Evolutionary conservation across 2,797 vertebrate species (phyloP).

Genomic region (Emydoidea blandingii): DNA sequence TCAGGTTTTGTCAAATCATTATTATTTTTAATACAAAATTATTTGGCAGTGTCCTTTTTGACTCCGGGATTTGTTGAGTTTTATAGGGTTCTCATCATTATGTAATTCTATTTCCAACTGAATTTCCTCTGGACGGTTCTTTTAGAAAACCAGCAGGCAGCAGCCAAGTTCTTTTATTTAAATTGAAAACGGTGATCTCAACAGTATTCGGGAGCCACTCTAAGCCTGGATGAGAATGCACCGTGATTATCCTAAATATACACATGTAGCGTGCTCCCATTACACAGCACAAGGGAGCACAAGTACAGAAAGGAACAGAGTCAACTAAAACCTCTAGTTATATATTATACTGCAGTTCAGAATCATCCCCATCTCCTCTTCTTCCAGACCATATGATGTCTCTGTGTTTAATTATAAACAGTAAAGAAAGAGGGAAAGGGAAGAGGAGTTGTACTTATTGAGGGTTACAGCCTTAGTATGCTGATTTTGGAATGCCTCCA

Average conservation of each 20-base stretch:
- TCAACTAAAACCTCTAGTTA: background rate
- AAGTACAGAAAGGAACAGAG: background rate
- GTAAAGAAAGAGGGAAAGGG: background rate
- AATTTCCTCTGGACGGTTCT: background rate
- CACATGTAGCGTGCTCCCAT: background rate
- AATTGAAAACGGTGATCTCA: background rate
- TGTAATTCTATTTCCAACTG: constrained; percentile 10
- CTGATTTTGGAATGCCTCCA: background rate
- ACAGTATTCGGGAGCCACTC: background rate
- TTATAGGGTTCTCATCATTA: background rate
- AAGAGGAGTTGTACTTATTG: background rate
- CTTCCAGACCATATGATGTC: background rate
- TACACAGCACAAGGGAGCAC: background rate
- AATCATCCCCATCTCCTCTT: background rate
- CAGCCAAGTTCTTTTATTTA: constrained; percentile 11
- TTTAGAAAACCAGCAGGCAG: constrained; percentile 11
- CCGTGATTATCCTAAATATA: background rate
- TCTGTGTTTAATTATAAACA: background rate
- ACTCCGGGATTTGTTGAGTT: accelerated
- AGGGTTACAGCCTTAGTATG: background rate
- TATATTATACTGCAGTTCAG: background rate
- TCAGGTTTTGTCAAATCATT: background rate
- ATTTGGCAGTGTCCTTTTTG: background rate
- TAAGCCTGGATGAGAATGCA: background rate
- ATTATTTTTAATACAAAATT: background rate